Evolutionary conservation across 2,113 vertebrate species (phyloP), one percentile per base, ranked within the genome.

Genomic region (Percina caprodes): DNA sequence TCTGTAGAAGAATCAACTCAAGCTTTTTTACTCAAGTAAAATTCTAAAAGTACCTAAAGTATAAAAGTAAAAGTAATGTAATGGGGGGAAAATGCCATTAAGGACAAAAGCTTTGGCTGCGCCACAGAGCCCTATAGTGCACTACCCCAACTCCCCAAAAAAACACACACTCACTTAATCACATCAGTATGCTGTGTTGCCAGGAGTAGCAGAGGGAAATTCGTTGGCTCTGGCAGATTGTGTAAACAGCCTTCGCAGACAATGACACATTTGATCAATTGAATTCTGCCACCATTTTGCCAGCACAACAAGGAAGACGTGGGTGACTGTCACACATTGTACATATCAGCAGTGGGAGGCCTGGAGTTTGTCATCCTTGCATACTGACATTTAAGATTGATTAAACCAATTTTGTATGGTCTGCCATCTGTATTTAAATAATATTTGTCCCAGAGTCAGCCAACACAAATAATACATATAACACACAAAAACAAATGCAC

Each of bases 211-310:
- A 62, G 49, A 86, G 65, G 33, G 54, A 70, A 85, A 88, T 81
- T 77, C 73, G 71, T 87, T 49, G 71, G 84, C 74, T 13, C 75
- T 63, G 74, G 83, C 67, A 78, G 78, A 79, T 73, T 79, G 84
- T 61, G 66, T 85, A 81, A 86, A 86, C 85, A 86, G 79, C 26
- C 85, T 56, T 73, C 0, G 12, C 67, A 85, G 84, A 83, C 77
- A 72, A 74, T 85, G 79, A 77, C 74, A 83, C 54, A 83, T 89
- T 77, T 89, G 82, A 88, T 92, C 80, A 86, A 87, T 84, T 73
- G 76, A 74, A 80, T 88, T 77, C 65, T 75, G 58, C 42, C 48
- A 73, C 48, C 24, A 24, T 80, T 79, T 84, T 82, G 48, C 66
- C 67, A 67, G 16, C 49, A 48, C 62, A 42, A 35, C 24, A 45